Base-by-base conservation (phyloP, 2,113 vertebrate species). In the Oceanites oceanicus region DNA sequence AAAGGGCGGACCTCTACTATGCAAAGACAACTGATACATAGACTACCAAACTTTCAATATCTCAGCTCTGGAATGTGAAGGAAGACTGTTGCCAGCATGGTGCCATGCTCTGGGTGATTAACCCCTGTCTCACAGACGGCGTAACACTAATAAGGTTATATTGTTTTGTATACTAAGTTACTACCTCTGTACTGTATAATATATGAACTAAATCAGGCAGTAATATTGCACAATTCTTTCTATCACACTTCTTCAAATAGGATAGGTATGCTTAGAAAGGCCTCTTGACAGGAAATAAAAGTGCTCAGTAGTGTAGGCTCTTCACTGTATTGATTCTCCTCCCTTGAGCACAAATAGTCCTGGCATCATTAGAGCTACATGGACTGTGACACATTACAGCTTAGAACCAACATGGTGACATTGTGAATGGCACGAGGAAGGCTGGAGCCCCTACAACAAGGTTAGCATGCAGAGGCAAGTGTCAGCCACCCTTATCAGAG, bases 141-240 rank as follows among this genome's bases (percentile, higher is more conserved):
- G 1, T 34, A 36, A 13, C 4, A 1, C 30, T n/a, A 20, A 11
- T 49, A 47, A 0, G 7, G 27, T 62, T 45, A 36, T 15, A 44
- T 30, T 62, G 36, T 4, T 14, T 88, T 68, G 47, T 15, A 62
- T 42, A 52, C 5, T 15, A 77, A 56, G 30, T 52, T 38, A 40
- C 30, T 62, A 10, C 30, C 30, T 49, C 45, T 61, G 9, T 44
- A 72, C 27, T 30, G 13, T 30, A 10, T 34, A 59, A 66, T 22
- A 59, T 15, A 38, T 17, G 16, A 77, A 74, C 7, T 22, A 66
- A 36, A 74, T 82, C 40, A 62, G 36, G 7, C 36, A 55, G 38
- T 7, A 45, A 47, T 29, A 30, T 4, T 22, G 53, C 40, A 61
- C 1, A 2, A 9, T 50, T 49, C 32, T 71, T 81, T 34, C 42